Percentiles rank a stretch among this genome's conserved stretches.
These are phyloP conservation scores for Hymenopus coronatus DNA, from an alignment of 2,888 invertebrate species.

Conservation along the genomic window DNA sequence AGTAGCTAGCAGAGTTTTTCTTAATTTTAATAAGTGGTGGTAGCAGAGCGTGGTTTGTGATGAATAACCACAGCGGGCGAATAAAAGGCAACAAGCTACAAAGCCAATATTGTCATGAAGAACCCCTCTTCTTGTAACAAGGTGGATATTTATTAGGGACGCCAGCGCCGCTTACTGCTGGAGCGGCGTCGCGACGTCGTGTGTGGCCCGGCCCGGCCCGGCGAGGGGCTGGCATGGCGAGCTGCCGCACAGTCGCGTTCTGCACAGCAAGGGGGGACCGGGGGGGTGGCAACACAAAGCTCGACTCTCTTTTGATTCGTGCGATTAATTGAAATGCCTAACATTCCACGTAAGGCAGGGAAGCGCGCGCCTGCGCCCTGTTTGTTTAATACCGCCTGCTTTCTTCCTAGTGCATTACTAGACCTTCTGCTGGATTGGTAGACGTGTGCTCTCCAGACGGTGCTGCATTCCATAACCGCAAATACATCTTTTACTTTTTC, in stretches of 20 bases:
- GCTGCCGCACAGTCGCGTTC: neutral
- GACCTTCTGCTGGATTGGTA: too few species aligned
- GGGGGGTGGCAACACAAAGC: slow-evolving; percentile 31
- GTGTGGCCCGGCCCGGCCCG: neutral
- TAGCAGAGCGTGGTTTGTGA: neutral
- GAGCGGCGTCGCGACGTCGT: neutral
- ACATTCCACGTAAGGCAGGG: slow-evolving; percentile 37
- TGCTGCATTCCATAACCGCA: too few species aligned
- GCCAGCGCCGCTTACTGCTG: neutral
- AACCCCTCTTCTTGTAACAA: slow-evolving; percentile 18
- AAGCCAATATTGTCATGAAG: slow-evolving; percentile 33
- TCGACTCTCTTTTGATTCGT: slow-evolving; percentile 35
- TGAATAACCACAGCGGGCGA: neutral
- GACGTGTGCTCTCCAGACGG: too few species aligned
- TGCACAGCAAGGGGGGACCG: slow-evolving; percentile 8
- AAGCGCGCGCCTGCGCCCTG: neutral
- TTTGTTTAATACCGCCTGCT: neutral
- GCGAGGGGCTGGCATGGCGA: too few species aligned
- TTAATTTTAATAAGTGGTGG: neutral
- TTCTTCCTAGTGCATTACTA: too few species aligned
- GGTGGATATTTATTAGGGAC: slow-evolving; percentile 26
- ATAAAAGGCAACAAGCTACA: slow-evolving; percentile 30
- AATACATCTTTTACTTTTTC: too few species aligned
- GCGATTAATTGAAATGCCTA: slow-evolving; percentile 42
- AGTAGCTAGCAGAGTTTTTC: neutral